Evolutionary conservation across 2,113 vertebrate genomes (phyloP).

Genomic region (Gallinago paraguaiae): DNA sequence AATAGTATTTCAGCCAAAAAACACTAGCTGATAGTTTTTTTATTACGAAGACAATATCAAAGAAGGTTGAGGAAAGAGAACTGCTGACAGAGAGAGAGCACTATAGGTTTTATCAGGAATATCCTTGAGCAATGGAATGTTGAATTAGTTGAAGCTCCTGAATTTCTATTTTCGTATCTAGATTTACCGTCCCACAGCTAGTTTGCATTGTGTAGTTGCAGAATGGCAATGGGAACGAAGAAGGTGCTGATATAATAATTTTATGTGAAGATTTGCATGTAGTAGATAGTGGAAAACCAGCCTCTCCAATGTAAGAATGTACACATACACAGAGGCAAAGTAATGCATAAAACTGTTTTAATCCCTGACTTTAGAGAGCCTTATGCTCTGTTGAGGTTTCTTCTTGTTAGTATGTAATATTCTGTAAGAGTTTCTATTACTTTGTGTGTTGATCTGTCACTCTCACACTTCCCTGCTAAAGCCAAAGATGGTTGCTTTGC

Average conservation of each 20-base stretch:
- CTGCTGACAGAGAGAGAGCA: background rate
- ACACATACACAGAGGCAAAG: background rate
- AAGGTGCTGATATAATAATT: background rate
- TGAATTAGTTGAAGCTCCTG: background rate
- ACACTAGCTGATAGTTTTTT: background rate
- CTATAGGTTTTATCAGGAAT: background rate
- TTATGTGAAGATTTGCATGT: background rate
- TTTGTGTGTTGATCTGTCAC: background rate
- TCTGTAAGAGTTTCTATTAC: slow-evolving; percentile 1
- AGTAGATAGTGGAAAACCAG: background rate
- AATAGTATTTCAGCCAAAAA: background rate
- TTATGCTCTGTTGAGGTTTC: background rate
- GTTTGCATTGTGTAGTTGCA: background rate
- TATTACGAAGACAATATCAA: background rate
- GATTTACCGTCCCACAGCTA: background rate
- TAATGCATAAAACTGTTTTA: background rate
- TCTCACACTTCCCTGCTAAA: background rate
- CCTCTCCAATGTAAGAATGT: background rate
- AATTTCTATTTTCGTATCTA: background rate
- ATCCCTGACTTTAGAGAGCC: background rate
- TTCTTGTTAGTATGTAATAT: background rate
- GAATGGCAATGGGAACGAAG: background rate
- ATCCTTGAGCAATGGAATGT: background rate
- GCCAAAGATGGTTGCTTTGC: background rate
- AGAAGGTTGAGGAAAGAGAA: background rate